Conservation (phyloP, 2,113 vertebrate genomes). For the Festucalex cinctus region DNA sequence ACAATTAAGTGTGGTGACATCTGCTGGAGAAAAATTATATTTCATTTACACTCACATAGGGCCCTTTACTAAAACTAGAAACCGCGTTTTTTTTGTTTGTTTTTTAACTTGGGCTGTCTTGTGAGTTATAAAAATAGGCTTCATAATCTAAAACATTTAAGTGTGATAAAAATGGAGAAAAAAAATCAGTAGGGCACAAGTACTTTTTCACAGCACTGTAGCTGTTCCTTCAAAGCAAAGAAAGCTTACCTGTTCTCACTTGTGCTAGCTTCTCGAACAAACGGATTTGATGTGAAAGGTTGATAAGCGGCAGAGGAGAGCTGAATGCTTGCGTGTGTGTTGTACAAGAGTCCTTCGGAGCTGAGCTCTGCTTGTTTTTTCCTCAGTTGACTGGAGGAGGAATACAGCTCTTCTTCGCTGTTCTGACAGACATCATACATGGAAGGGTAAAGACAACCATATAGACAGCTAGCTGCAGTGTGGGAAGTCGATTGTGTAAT, state of each 20-base stretch:
- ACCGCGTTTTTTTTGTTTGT: no score
- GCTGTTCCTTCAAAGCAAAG: no score
- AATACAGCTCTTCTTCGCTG: constrained; percentile 88
- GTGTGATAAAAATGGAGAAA: no score
- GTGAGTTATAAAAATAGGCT: no score
- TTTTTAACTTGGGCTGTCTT: no score
- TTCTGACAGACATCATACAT: constrained; percentile 63
- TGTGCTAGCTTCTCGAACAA: constrained; percentile 75
- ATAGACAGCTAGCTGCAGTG: background rate
- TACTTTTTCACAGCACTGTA: background rate
- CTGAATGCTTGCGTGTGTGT: constrained; percentile 78
- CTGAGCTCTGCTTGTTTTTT: constrained; percentile 80
- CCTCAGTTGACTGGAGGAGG: constrained; percentile 84
- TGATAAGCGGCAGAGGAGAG: constrained; percentile 33
- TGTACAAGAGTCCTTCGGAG: constrained; percentile 82
- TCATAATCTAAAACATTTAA: no score
- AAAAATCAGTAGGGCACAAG: background rate
- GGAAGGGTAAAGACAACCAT: background rate
- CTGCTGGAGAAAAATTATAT: no score
- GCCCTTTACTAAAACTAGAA: no score
- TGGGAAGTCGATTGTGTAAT: background rate
- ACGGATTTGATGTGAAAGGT: constrained; percentile 61
- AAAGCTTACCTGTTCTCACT: constrained; percentile 76
- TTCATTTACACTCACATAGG: no score
- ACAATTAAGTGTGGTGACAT: no score